Conservation (phyloP, 2,113 vertebrate species). For the Syrrhaptes paradoxus region DNA sequence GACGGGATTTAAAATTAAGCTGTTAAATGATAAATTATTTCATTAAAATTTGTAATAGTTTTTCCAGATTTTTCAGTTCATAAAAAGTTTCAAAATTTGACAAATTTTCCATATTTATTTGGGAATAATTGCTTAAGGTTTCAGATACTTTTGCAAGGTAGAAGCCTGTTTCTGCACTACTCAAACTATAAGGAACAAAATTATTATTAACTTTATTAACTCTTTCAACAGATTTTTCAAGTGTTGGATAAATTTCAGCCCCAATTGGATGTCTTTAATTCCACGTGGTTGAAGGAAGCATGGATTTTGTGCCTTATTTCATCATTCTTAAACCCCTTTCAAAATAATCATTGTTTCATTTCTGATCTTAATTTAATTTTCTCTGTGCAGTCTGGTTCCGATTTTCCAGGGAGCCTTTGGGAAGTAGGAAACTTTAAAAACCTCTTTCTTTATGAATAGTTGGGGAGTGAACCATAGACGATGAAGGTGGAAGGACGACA, state of each 20-base stretch:
- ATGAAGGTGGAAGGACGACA: not conserved
- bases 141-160: not conserved
- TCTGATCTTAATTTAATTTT: not conserved
- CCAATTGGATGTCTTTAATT: not conserved
- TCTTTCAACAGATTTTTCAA: not conserved
- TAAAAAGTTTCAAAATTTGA: not conserved
- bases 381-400: not conserved
- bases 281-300: accelerated
- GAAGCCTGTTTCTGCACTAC: not conserved
- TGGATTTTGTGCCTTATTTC: not conserved
- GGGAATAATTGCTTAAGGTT: not conserved
- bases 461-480: not conserved
- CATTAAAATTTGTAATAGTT: not conserved
- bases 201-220: not conserved
- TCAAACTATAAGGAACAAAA: not conserved
- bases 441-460: not conserved
- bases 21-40: not conserved
- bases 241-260: not conserved
- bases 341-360: not conserved
- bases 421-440: not conserved
- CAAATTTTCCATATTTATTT: not conserved
- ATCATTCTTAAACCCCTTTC: not conserved
- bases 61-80: not conserved
- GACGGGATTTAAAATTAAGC: not conserved
- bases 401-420: not conserved